Evolutionary conservation across 2,888 invertebrate genomes (phyloP).

Genomic region (Drosophila basisetae): DNA sequence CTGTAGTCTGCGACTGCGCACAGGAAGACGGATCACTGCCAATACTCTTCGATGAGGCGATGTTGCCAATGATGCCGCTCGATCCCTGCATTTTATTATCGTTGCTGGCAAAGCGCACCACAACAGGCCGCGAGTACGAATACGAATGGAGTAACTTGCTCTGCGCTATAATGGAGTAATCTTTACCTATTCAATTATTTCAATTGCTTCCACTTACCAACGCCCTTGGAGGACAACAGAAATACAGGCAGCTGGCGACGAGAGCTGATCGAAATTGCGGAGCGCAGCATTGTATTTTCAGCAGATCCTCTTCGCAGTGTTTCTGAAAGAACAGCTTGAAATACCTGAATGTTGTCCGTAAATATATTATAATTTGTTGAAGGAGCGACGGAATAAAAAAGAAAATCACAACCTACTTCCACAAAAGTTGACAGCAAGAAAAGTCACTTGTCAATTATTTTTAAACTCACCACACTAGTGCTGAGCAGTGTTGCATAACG

Average conservation of each 20-base stretch:
- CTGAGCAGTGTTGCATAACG: slow-evolving; percentile 35
- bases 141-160: slow-evolving; percentile 7
- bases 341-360: slow-evolving; percentile 33
- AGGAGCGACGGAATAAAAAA: not conserved
- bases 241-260: slow-evolving; percentile 23
- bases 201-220: slow-evolving; percentile 32
- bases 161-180: slow-evolving; percentile 1
- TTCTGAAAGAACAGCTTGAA: slow-evolving; percentile 22
- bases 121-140: not conserved
- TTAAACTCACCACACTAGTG: slow-evolving; percentile 21
- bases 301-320: slow-evolving; percentile 14
- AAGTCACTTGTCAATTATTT: slow-evolving; percentile 3
- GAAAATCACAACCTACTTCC: slow-evolving; percentile 15
- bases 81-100: slow-evolving; percentile 32
- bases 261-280: slow-evolving; percentile 17
- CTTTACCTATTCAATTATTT: not conserved
- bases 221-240: not conserved
- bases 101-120: slow-evolving; percentile 40
- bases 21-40: slow-evolving; percentile 1
- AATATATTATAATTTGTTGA: slow-evolving; percentile 6
- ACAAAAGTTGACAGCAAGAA: slow-evolving; percentile 47
- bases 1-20: slow-evolving; percentile 20
- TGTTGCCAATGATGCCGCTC: slow-evolving; percentile 31
- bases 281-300: slow-evolving; percentile 39
- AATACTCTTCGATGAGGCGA: slow-evolving; percentile 8